Base-by-base conservation (phyloP, 2,113 vertebrate genomes). In the Phocoena sinus region DNA sequence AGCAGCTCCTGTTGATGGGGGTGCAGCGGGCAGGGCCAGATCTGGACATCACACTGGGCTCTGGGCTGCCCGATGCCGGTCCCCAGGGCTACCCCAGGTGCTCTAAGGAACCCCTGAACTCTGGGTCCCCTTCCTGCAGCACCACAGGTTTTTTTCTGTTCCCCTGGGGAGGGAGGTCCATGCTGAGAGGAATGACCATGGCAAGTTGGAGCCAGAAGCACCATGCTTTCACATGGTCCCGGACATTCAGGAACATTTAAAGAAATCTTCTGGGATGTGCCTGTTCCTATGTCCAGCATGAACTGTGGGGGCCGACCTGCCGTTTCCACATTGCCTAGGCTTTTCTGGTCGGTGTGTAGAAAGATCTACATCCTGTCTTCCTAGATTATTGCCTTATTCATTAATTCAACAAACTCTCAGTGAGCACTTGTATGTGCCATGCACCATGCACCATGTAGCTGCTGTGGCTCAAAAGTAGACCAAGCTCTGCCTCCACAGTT, bases 401-500 rank as follows among this genome's bases (percentile, higher is more conserved):
- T 76, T 67, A 38, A 44, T 91, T 71, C 47, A 68, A 7, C 33
- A 60, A 23, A 44, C 20, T 20, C 36, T 71, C 44, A 18, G 10
- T 4, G 82, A 53, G 63, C 47, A 17, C 74, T 17, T 4, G 8
- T 31, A 11, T 0, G 1, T 8, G 31, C 58, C 8, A 0, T 2
- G 31, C 8, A 23, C 38, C 23, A 2, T 1, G 31, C 31, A 13
- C 0, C 20, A 13, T 7, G 74, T 10, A 7, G 47, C 47, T 18
- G 33, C 68, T 50, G 9, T 44, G 18, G 25, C 31, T 67, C 28
- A 36, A 41, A 77, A 36, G 41, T 5, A 65, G 28, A 10, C 36
- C 65, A 25, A 70, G 50, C 8, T 85, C 80, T 65, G 14, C 41
- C 50, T 2, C 20, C 50, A 13, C 47, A 56, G 50, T n/a, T n/a